Conservation (phyloP, 2,797 vertebrate species). For the Onychomys arenicola region DNA sequence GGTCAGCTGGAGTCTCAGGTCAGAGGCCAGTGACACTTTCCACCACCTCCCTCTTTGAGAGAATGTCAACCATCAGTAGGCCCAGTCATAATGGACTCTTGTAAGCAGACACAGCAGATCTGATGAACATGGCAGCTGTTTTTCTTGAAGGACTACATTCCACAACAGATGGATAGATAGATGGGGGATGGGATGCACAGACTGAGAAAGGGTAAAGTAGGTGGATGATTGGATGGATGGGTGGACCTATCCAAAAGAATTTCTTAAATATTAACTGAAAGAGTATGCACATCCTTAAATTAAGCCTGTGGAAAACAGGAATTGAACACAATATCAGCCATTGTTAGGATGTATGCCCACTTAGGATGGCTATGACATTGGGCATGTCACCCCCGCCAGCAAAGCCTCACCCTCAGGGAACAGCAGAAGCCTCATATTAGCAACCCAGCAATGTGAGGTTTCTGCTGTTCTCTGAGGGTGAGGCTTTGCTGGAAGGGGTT, state of each 20-base stretch:
- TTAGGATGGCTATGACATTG: neutral
- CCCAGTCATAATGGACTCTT: neutral
- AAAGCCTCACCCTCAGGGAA: neutral
- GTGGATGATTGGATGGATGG: neutral
- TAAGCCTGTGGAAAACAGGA: neutral
- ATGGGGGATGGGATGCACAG: neutral
- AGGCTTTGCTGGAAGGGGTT: neutral
- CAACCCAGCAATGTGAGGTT: neutral
- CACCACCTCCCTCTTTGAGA: neutral
- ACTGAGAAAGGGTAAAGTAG: neutral
- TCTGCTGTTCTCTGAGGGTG: neutral
- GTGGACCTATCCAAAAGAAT: too few species aligned
- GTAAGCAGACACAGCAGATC: neutral
- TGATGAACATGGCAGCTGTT: neutral
- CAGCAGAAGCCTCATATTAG: neutral
- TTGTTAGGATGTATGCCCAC: rapidly evolving
- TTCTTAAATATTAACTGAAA: neutral
- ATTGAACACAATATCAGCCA: rapidly evolving
- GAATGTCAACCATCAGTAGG: neutral
- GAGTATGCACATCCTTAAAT: neutral
- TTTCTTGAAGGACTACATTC: neutral
- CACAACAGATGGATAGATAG: neutral
- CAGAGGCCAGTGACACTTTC: neutral
- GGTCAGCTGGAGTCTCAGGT: neutral
- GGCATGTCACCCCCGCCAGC: neutral